phyloP scores from a whole-genome alignment of 2,113 vertebrate species.

The Elaphurus davidianus region DNA sequence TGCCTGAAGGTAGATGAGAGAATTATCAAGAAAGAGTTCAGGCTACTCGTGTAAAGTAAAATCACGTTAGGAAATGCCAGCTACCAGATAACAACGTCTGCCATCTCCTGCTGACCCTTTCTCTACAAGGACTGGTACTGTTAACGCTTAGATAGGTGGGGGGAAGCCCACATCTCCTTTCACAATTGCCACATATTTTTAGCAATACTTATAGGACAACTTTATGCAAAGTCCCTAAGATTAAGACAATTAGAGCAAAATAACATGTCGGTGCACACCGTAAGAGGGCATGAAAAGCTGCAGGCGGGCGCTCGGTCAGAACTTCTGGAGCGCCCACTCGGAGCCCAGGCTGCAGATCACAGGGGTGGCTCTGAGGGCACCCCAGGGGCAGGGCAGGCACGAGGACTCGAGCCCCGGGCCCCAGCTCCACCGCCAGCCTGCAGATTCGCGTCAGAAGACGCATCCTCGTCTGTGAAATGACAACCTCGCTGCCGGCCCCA shows the following conservation, averaged over 20 bases:
- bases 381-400: not conserved
- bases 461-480: not conserved
- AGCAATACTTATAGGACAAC: not conserved
- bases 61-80: not conserved
- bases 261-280: not conserved
- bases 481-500: not conserved
- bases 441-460: rapidly evolving
- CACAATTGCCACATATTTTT: not conserved
- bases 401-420: rapidly evolving
- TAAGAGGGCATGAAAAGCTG: not conserved
- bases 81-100: not conserved
- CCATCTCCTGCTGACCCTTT: not conserved
- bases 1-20: not conserved
- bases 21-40: not conserved
- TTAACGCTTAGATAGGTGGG: not conserved
- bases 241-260: not conserved
- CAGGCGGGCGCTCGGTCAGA: not conserved
- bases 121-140: not conserved
- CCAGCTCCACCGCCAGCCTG: not conserved
- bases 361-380: rapidly evolving
- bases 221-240: not conserved
- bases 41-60: not conserved
- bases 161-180: not conserved
- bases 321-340: not conserved
- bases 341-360: not conserved